Base-by-base conservation (phyloP, 2,797 vertebrate species). In the Centropyge bicolor region DNA sequence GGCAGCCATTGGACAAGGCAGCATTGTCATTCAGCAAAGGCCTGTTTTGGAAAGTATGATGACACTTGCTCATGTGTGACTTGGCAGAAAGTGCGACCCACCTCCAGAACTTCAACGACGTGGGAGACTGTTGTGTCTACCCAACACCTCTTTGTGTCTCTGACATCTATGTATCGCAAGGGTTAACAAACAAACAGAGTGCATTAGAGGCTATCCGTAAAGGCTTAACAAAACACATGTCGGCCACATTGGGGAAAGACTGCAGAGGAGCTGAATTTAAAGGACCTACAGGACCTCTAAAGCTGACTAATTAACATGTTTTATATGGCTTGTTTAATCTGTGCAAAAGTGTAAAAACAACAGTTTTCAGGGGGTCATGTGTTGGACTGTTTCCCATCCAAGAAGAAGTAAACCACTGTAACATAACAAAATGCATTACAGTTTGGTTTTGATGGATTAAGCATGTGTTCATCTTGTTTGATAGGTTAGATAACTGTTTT, bases 11-110 rank as follows among this genome's bases (percentile, higher is more conserved):
- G 77, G 74, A 92, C 77, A 89, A 85, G 76, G 76, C 83, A 49
- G 65, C 74, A 80, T 69, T 92, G 90, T 91, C 75, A 84, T 87
- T 86, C 72, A 35, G 70, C 46, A 31, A 84, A 74, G 61, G 78
- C 41, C 70, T 85, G 87, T 88, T 91, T 76, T 81, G 83, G 80
- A 89, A 84, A 82, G 69, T 40, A 66, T 43, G 79, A 81, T 75
- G 84, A 81, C 80, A 84, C 64, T 64, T 40, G 70, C 66, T 79
- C 70, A 63, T 55, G 66, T 85, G 76, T 54, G 70, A 89, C 49
- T 38, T 62, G 19, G 51, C 31, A 77, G 64, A 66, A 86, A 77
- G 81, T 49, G 46, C 48, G 40, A 76, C 35, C 40, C 56, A 62
- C 51, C 45, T 81, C 46, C 36, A 72, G 73, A 80, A 62, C 24